phyloP scores from a whole-genome alignment of 1,140 invertebrate genomes.

The roundworm (Caenorhabditis elegans) region WBcel235 BX284604.4:3023501-3024000 shows the following conservation, averaged over 20 bases:
- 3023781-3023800: neutral
- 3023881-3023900: too few species aligned
- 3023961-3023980: too few species aligned
- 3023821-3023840: slow-evolving; percentile 47
- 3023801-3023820: slow-evolving; percentile 34
- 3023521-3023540: neutral
- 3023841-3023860: slow-evolving; percentile 44
- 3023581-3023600: too few species aligned
- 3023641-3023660: slow-evolving; percentile 37
- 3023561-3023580: neutral
- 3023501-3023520: neutral
- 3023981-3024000: too few species aligned
- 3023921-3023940: too few species aligned
- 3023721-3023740: slow-evolving; percentile 54
- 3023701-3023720: slow-evolving; percentile 44
- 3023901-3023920: too few species aligned
- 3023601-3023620: too few species aligned
- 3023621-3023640: neutral
- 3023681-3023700: slow-evolving; percentile 43
- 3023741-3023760: slow-evolving; percentile 26
- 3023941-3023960: too few species aligned
- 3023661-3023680: slow-evolving; percentile 53
- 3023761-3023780: slow-evolving; percentile 47
- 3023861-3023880: slow-evolving; percentile 42
- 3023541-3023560: neutral